These are phyloP conservation scores for Pollenia angustigena DNA, from an alignment of 2,888 invertebrate species.

Conservation along the genomic window DNA sequence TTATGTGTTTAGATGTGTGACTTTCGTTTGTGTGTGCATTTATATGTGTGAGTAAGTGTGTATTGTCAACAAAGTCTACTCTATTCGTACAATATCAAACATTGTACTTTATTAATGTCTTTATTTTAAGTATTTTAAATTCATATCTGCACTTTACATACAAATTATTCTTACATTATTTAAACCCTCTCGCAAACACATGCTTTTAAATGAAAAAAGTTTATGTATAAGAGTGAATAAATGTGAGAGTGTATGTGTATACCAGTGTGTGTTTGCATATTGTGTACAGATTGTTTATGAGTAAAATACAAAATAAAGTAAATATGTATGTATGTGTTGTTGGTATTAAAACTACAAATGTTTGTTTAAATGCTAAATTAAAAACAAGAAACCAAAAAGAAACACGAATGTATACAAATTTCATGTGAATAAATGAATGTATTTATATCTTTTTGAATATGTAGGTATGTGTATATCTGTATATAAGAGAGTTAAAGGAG, in stretches of 20 bases:
- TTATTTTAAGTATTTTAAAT: slow-evolving; percentile 52
- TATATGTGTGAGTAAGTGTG: background rate
- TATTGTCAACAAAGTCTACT: slow-evolving; percentile 10
- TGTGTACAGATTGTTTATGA: slow-evolving; percentile 26
- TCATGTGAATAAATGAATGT: slow-evolving; percentile 15
- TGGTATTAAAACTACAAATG: slow-evolving; percentile 61
- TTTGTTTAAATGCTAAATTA: slow-evolving; percentile 55
- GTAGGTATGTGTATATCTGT: slow-evolving; percentile 14
- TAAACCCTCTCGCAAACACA: background rate
- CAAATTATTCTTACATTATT: slow-evolving; percentile 44
- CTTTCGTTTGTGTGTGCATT: background rate
- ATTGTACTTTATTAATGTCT: slow-evolving; percentile 43
- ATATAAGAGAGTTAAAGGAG: slow-evolving; percentile 19
- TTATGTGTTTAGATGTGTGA: background rate
- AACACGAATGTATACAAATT: background rate
- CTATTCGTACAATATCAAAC: slow-evolving; percentile 11
- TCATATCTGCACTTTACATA: slow-evolving; percentile 18
- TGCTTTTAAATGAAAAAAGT: too few relatives aligned
- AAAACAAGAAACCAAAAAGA: slow-evolving; percentile 36
- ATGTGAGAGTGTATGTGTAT: background rate
- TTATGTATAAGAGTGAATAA: background rate
- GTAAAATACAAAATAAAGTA: slow-evolving; percentile 41
- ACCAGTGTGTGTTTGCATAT: slow-evolving; percentile 2
- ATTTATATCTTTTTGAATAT: slow-evolving; percentile 11
- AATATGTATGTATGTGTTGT: slow-evolving; percentile 48